Base-by-base conservation (phyloP, 1,140 invertebrate species). In the Pinna nobilis region DNA sequence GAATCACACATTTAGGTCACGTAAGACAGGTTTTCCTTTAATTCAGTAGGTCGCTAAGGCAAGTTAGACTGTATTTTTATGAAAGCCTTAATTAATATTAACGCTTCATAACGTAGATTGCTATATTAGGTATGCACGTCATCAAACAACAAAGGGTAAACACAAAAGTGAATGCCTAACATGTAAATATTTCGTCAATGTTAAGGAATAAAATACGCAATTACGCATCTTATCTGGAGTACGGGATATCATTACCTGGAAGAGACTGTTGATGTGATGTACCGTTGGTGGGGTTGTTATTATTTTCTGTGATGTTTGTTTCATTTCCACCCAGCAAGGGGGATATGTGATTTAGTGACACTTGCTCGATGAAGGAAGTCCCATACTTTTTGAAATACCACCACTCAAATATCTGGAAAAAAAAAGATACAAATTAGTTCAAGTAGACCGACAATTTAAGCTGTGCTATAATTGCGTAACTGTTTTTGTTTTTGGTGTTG, bases 321-420 rank as follows among this genome's bases (percentile, higher is more conserved):
- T 77, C 82, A 37, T 95, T 94, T 33, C 92, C 93, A 53, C 96
- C 95, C 64, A 98, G 93, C 93, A 97, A 96, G 0, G 97, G 96
- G 69, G 95, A 97, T 73, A 98, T 94, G 86, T 98, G 96, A 85
- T 96, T 96, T 49, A 98, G 90, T 3, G 97, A 98, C 35, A 98
- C 95, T 90, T 98, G 97, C 90, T 98, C 97, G 85, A 98, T 98
- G 84, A 98, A 98, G 0, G 97, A 98, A 6, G 96, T 98, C 3
- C 97, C 97, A 91, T 98, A 99, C 90, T 98, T 99, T 77, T 97
- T 93, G 90, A 99, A 99, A 89, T 99, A 99, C 97, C 97, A 99
- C 98, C 98, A 99, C 90, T 99, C 98, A 90, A 99, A 99, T 84
- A 99, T 98, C 92, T 93, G 83, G 39, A 81, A 82, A 13, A 61